Evolutionary conservation across 2,797 vertebrate genomes (phyloP).

Genomic region (Phoxinus dragarum): DNA sequence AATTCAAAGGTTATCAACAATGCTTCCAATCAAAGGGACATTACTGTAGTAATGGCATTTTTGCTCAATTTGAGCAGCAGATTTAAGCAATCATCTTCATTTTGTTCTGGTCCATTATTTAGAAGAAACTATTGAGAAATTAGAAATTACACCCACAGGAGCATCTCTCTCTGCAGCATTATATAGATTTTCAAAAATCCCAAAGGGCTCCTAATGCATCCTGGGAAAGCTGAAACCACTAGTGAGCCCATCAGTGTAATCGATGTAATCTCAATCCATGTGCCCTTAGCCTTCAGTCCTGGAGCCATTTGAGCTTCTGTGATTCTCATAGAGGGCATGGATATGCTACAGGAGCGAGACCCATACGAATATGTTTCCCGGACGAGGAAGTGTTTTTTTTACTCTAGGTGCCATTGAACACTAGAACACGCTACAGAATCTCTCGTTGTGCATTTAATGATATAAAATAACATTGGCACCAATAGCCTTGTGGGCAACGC

Average conservation of each 20-base stretch:
- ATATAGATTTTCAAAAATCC: slow-evolving; percentile 32
- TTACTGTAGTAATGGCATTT: not conserved
- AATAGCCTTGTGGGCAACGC: too few relatives aligned
- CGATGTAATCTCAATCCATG: slow-evolving; percentile 41
- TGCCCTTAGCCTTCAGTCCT: slow-evolving; percentile 27
- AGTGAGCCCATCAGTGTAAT: slow-evolving; percentile 27
- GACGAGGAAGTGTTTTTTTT: not conserved
- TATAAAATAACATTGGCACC: not conserved
- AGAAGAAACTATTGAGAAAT: not conserved
- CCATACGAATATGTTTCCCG: not conserved
- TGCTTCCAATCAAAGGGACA: not conserved
- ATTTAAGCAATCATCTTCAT: not conserved
- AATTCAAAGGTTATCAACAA: not conserved
- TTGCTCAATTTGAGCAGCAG: not conserved
- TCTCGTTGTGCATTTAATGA: not conserved
- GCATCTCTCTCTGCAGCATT: not conserved
- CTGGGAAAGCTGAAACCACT: slow-evolving; percentile 34
- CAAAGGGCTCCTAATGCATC: slow-evolving; percentile 23
- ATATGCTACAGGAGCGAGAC: not conserved
- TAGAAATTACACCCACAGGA: not conserved
- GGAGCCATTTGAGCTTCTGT: slow-evolving; percentile 5
- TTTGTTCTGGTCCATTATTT: not conserved
- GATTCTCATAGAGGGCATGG: not conserved
- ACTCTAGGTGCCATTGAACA: not conserved
- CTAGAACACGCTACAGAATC: not conserved